Percentiles rank a stretch among this genome's conserved stretches.
Evolutionary conservation across 1,140 invertebrate species (phyloP).

Genomic region (Aphidius ervi): DNA sequence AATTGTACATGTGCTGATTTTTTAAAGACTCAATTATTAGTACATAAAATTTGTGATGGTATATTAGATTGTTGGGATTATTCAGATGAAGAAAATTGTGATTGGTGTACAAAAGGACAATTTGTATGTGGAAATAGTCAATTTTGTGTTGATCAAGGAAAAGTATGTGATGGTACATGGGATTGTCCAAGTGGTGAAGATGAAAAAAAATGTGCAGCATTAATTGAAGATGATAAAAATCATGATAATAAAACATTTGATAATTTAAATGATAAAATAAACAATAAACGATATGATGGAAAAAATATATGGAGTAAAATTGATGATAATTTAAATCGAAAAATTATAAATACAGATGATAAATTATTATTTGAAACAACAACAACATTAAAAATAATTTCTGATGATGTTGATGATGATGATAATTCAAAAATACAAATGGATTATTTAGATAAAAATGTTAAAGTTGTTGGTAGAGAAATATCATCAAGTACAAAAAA

Average conservation of each 20-base stretch:
- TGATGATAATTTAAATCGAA: conserved; percentile 11
- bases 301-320: neutral
- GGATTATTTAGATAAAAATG: conserved; percentile 5
- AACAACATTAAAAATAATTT: conserved; percentile 30
- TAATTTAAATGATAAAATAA: neutral
- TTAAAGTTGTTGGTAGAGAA: conserved; percentile 39
- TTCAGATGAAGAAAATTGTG: conserved; percentile 74
- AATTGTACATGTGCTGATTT: conserved; percentile 76
- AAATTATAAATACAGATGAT: conserved; percentile 22
- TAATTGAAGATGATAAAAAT: conserved; percentile 42
- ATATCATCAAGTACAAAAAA: conserved; percentile 36
- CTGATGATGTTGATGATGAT: neutral
- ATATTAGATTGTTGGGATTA: conserved; percentile 76
- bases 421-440: conserved; percentile 2
- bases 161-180: conserved; percentile 69
- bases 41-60: conserved; percentile 77
- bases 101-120: conserved; percentile 70
- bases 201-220: conserved; percentile 66
- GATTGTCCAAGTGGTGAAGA: conserved; percentile 81
- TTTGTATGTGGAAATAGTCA: conserved; percentile 71
- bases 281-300: neutral
- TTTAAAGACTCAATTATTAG: conserved; percentile 62
- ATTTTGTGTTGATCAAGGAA: conserved; percentile 62
- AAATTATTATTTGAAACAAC: conserved; percentile 37
- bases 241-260: neutral